These are phyloP conservation scores for Nephrotoma appendiculata DNA, from an alignment of 2,888 invertebrate species.

Conservation along the genomic window DNA sequence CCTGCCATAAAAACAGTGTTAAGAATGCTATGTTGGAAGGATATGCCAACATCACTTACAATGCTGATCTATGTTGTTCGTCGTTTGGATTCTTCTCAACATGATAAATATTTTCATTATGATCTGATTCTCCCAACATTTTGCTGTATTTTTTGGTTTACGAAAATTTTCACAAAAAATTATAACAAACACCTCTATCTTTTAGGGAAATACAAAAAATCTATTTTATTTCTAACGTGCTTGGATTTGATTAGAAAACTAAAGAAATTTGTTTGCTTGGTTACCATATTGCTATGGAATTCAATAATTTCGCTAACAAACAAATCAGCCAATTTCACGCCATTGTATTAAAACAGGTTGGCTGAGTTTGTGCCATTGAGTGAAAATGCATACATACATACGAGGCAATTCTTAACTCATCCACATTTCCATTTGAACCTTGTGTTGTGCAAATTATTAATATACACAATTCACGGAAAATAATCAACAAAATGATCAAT, in stretches of 20 bases:
- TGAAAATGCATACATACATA: no score
- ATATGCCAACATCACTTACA: conserved; percentile 21
- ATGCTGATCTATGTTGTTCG: conserved; percentile 37
- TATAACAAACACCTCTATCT: not conserved
- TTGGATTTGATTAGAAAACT: not conserved
- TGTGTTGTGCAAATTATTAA: no score
- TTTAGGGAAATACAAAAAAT: not conserved
- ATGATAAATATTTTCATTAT: conserved; percentile 51
- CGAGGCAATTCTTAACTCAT: no score
- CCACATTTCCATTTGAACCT: no score
- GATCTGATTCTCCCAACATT: conserved; percentile 22
- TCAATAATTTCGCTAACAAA: not conserved
- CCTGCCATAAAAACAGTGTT: conserved; percentile 19
- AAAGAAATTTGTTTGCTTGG: not conserved
- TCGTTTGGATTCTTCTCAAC: conserved; percentile 37
- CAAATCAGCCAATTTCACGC: no score
- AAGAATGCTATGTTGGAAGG: not conserved
- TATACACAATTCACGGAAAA: no score
- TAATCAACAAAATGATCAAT: no score
- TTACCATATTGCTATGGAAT: not conserved
- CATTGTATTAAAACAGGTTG: no score
- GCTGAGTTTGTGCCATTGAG: no score
- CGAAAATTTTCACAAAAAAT: not conserved
- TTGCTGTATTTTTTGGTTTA: not conserved
- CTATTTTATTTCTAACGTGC: not conserved